Evolutionary conservation across 2,113 vertebrate genomes (phyloP).

Genomic region (Candoia aspera): DNA sequence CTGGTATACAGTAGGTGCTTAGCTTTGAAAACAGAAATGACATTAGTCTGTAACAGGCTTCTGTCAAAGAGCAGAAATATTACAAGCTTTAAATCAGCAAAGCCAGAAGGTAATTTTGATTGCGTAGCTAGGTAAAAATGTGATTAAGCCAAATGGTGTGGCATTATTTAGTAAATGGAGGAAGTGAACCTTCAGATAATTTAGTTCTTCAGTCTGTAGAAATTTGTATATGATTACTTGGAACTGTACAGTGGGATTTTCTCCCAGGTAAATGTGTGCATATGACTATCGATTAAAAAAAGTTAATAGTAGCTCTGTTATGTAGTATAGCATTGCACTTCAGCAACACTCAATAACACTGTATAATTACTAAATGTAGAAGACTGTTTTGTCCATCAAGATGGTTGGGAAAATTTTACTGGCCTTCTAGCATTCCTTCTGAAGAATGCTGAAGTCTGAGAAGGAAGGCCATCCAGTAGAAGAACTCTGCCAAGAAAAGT

Average conservation of each 20-base stretch:
- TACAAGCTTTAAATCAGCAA: neutral
- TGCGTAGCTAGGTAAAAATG: neutral
- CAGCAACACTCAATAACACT: conserved; percentile 25
- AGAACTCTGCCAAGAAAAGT: conserved; percentile 38
- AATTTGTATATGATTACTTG: neutral
- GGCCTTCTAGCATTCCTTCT: conserved; percentile 43
- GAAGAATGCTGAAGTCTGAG: neutral
- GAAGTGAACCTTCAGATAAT: neutral
- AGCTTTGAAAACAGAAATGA: neutral
- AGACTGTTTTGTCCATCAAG: conserved; percentile 43
- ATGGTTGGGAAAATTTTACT: conserved; percentile 45
- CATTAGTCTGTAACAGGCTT: neutral
- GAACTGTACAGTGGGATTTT: neutral
- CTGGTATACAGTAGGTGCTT: neutral
- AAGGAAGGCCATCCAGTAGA: neutral
- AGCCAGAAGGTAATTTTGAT: neutral
- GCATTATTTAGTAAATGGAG: neutral
- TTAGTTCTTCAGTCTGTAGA: neutral
- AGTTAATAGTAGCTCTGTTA: neutral
- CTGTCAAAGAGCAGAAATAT: neutral
- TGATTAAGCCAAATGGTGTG: neutral
- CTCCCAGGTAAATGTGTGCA: neutral
- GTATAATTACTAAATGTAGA: conserved; percentile 41
- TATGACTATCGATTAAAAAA: neutral
- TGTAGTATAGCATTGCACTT: conserved; percentile 36